Conservation (phyloP, 2,113 vertebrate genomes). For the Dascyllus trimaculatus region DNA sequence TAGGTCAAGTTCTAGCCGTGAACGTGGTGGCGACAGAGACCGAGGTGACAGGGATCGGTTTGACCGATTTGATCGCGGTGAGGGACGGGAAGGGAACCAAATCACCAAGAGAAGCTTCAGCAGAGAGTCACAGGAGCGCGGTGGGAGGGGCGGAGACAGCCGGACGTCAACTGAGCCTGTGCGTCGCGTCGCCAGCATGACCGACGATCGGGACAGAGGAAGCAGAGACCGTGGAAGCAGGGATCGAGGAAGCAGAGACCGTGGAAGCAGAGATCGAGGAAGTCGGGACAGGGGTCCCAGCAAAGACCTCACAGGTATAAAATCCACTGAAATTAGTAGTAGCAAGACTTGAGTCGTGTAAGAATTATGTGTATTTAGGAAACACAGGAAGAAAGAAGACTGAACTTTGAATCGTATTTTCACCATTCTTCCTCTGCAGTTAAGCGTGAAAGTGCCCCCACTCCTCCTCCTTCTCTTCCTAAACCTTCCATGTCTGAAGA, state of each 20-base stretch:
- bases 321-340: background rate
- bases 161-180: conserved; percentile 85
- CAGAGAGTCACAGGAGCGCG: conserved; percentile 92
- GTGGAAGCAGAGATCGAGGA: conserved; percentile 70
- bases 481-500: conserved; percentile 89
- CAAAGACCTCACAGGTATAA: conserved; percentile 76
- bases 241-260: conserved; percentile 20
- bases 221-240: conserved; percentile 42
- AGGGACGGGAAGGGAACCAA: conserved; percentile 86
- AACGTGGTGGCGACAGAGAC: conserved; percentile 75
- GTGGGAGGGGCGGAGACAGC: conserved; percentile 88
- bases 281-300: conserved; percentile 71
- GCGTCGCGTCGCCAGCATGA: conserved; percentile 94
- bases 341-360: background rate
- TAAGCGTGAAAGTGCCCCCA: conserved; percentile 84
- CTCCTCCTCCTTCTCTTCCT: conserved; percentile 72
- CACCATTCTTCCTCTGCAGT: conserved; percentile 69
- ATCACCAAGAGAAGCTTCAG: conserved; percentile 94
- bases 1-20: conserved; percentile 94
- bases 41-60: conserved; percentile 62
- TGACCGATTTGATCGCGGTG: conserved; percentile 85
- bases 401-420: background rate
- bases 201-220: conserved; percentile 83
- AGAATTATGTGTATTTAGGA: background rate
- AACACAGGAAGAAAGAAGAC: background rate